Evolutionary conservation across 2,888 invertebrate species (phyloP).

Genomic region (Dynastes tityus): DNA sequence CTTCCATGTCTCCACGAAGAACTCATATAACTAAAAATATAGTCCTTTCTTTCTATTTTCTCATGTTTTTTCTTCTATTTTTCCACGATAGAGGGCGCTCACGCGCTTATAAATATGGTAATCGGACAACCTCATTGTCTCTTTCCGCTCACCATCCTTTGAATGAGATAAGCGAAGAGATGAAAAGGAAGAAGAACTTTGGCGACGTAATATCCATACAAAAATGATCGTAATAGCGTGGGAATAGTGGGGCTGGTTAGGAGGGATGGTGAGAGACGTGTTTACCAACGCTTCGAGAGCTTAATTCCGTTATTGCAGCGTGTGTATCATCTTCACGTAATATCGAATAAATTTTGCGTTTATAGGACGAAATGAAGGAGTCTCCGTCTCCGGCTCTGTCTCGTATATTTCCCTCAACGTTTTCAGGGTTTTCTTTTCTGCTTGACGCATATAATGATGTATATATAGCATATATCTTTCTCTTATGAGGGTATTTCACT

Average conservation of each 20-base stretch:
- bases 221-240: slow-evolving; percentile 34
- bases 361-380: not conserved
- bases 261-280: slow-evolving; percentile 21
- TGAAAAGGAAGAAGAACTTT: not conserved
- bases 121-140: slow-evolving; percentile 38
- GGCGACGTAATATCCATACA: slow-evolving; percentile 19
- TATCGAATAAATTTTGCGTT: slow-evolving; percentile 26
- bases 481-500: not conserved
- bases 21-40: slow-evolving; percentile 1
- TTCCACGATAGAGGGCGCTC: slow-evolving; percentile 5
- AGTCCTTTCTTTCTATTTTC: not conserved
- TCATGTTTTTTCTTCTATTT: not conserved
- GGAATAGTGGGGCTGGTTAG: not conserved
- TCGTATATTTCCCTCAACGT: too few species aligned
- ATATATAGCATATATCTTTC: not conserved
- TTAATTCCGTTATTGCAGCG: slow-evolving; percentile 38
- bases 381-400: not conserved
- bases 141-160: slow-evolving; percentile 29
- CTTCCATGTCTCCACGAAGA: not conserved
- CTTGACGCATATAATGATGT: not conserved
- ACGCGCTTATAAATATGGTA: slow-evolving; percentile 43
- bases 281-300: slow-evolving; percentile 34
- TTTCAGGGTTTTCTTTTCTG: not conserved
- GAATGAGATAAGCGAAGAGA: too few species aligned
- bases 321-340: slow-evolving; percentile 33